Evolutionary conservation across 2,888 invertebrate genomes (phyloP).

Genomic region (Torymus aiolomorphi): DNA sequence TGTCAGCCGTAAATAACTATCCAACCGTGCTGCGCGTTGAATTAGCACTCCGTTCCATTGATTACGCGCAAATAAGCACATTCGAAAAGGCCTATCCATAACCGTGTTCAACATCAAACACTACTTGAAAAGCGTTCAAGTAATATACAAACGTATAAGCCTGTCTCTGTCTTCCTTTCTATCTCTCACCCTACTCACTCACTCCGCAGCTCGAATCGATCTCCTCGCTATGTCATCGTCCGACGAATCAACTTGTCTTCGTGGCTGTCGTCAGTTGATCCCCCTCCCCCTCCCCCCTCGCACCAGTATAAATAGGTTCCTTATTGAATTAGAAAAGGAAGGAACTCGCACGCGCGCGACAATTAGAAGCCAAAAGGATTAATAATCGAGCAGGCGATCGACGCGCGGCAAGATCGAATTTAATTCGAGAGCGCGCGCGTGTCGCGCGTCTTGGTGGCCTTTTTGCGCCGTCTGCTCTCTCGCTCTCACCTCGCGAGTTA

Average conservation of each 20-base stretch:
- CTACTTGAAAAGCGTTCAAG: no score
- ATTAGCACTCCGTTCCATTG: no score
- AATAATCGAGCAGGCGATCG: slow-evolving; percentile 38
- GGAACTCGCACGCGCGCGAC: background rate
- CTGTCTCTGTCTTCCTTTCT: no score
- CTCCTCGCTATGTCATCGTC: slow-evolving; percentile 35
- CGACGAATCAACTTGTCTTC: slow-evolving; percentile 52
- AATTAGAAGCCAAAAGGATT: slow-evolving; percentile 23
- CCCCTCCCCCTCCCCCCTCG: no score
- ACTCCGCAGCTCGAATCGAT: slow-evolving; percentile 46
- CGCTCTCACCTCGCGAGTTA: no score
- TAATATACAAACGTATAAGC: no score
- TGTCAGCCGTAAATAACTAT: no score
- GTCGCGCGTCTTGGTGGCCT: background rate
- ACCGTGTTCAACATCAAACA: no score
- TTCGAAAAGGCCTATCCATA: no score
- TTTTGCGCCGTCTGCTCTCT: background rate
- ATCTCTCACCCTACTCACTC: no score
- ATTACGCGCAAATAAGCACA: no score
- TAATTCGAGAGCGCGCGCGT: slow-evolving; percentile 6
- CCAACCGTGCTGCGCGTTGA: no score
- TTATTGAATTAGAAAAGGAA: slow-evolving; percentile 48
- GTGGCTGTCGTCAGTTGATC: slow-evolving; percentile 47
- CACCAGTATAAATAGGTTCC: background rate
- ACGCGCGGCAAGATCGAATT: background rate